These are phyloP conservation scores for Drosophila serrata DNA, from an alignment of 1,140 invertebrate species.

Conservation along the genomic window DNA sequence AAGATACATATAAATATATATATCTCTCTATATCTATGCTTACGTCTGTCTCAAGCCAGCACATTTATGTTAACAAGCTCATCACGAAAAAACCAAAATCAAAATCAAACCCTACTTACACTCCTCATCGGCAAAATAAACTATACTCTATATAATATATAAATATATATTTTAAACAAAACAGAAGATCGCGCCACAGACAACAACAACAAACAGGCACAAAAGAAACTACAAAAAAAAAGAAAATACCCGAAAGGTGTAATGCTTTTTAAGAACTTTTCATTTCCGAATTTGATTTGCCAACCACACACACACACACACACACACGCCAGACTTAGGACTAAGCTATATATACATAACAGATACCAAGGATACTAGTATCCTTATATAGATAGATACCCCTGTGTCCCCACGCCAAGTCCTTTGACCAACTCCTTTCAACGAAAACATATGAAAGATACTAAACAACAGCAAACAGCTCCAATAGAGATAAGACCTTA, in stretches of 20 bases:
- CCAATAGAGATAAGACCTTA: constrained; percentile 47
- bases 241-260: constrained; percentile 40
- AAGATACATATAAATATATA: constrained; percentile 67
- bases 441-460: constrained; percentile 16
- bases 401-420: constrained; percentile 1
- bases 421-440: constrained; percentile 5
- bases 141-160: constrained; percentile 10
- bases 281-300: constrained; percentile 65
- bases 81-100: constrained; percentile 46
- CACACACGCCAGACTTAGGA: constrained; percentile 22
- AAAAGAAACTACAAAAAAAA: constrained; percentile 30
- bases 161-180: constrained; percentile 1
- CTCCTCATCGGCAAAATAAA: constrained; percentile 24
- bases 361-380: constrained; percentile 1
- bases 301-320: constrained; percentile 7
- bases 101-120: constrained; percentile 13
- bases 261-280: constrained; percentile 67
- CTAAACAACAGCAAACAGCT: constrained; percentile 34
- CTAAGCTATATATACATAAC: constrained; percentile 34
- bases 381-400: constrained; percentile 5
- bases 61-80: constrained; percentile 68
- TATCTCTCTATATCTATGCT: constrained; percentile 63
- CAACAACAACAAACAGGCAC: constrained; percentile 31
- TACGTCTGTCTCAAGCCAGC: constrained; percentile 62
- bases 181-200: constrained; percentile 19